phyloP scores from a whole-genome alignment of 2,113 vertebrate genomes.

The Istiophorus platypterus region DNA sequence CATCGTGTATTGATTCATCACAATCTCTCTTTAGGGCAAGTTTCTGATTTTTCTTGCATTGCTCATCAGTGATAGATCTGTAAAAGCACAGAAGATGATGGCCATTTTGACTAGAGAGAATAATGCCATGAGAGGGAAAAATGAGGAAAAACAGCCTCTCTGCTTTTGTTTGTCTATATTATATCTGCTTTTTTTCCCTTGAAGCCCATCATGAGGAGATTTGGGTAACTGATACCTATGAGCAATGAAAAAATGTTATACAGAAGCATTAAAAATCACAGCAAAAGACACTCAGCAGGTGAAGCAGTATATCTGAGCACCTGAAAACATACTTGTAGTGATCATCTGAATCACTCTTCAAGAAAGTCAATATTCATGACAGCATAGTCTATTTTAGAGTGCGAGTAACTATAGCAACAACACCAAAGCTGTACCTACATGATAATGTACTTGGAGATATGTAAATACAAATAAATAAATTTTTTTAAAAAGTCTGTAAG shows the following conservation, averaged over 20 bases:
- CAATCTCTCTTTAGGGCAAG: conserved; percentile 29
- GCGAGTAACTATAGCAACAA: conserved; percentile 59
- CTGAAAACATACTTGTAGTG: neutral
- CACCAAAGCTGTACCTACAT: conserved; percentile 14
- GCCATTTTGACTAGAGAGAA: conserved; percentile 7
- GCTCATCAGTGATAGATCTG: neutral
- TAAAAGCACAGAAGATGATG: neutral
- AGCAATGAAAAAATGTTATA: neutral
- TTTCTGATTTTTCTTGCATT: neutral
- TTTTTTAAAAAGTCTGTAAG: neutral
- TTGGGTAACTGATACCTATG: neutral
- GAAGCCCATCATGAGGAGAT: too few relatives aligned
- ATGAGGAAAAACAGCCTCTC: neutral
- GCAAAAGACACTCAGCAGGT: neutral
- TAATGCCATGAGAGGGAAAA: neutral
- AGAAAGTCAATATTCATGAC: neutral
- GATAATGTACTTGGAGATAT: neutral
- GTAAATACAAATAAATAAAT: neutral
- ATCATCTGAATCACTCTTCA: conserved; percentile 15
- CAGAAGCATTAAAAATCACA: too few relatives aligned
- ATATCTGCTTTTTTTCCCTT: too few relatives aligned
- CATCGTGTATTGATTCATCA: conserved; percentile 35
- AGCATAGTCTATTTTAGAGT: conserved; percentile 26
- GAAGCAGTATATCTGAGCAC: conserved; percentile 5
- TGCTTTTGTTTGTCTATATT: neutral